These are phyloP conservation scores for Callinectes sapidus DNA, from an alignment of 2,888 invertebrate species.

Conservation along the genomic window DNA sequence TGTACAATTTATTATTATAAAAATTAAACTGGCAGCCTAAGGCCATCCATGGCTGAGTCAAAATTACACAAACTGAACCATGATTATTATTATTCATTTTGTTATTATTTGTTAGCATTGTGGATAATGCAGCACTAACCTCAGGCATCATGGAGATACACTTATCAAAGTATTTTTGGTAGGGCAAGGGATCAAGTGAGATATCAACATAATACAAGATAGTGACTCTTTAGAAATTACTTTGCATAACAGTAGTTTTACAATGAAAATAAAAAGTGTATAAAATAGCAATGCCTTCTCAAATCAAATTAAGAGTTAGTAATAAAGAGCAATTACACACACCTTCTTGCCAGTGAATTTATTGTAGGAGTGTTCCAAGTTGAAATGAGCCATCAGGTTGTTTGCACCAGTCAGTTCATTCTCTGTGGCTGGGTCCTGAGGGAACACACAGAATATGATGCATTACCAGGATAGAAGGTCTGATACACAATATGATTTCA, in stretches of 20 bases:
- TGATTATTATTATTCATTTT: too few species aligned
- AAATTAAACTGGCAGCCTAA: too few species aligned
- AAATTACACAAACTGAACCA: too few species aligned
- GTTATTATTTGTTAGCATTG: too few species aligned
- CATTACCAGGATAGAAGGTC: neutral
- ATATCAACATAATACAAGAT: neutral
- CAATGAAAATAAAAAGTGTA: neutral
- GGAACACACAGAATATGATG: neutral
- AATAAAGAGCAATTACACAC: constrained; percentile 75
- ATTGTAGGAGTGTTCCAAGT: constrained; percentile 96
- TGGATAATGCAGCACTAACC: neutral
- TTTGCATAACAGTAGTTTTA: neutral
- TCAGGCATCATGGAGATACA: neutral
- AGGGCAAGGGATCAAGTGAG: neutral
- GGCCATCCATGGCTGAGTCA: too few species aligned
- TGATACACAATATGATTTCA: neutral
- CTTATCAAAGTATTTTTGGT: neutral
- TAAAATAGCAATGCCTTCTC: neutral
- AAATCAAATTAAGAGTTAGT: neutral
- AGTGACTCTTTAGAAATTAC: neutral
- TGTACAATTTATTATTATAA: too few species aligned
- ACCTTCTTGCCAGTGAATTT: constrained; percentile 98
- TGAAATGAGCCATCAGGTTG: constrained; percentile 97
- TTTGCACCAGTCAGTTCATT: constrained; percentile 96
- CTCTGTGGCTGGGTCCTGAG: constrained; percentile 77